Percentiles rank a stretch among this genome's conserved stretches.
phyloP scores from a whole-genome alignment of 2,797 vertebrate genomes.

The Notamacropus eugenii region DNA sequence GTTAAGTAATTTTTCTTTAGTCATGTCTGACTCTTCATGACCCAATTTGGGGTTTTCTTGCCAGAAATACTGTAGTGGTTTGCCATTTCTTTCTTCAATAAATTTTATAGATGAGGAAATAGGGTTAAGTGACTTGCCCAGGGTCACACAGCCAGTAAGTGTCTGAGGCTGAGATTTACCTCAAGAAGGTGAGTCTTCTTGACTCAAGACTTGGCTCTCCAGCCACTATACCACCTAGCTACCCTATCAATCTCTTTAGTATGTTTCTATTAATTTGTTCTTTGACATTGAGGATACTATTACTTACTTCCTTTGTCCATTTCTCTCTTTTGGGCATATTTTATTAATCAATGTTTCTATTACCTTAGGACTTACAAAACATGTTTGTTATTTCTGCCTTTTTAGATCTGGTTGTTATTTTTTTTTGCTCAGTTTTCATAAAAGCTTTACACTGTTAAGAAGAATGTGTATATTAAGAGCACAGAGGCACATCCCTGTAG shows the following conservation, averaged over 20 bases:
- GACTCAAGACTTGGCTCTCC: not conserved
- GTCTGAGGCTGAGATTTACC: not conserved
- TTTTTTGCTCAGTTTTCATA: not conserved
- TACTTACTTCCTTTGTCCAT: not conserved
- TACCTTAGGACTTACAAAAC: not conserved
- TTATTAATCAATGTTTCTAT: not conserved
- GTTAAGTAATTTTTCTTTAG: not conserved
- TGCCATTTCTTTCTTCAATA: not conserved
- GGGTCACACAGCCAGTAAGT: not conserved
- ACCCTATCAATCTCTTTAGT: not conserved
- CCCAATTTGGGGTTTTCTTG: not conserved
- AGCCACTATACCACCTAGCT: not conserved
- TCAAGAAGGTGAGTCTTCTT: not conserved
- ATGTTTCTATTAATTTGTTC: not conserved
- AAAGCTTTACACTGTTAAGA: not conserved
- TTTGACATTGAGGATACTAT: not conserved
- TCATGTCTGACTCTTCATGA: not conserved
- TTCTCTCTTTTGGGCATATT: not conserved
- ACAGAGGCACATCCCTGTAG: rapidly evolving
- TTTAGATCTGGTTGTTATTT: not conserved
- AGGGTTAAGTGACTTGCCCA: not conserved
- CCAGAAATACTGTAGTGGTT: not conserved
- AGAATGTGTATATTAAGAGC: not conserved
- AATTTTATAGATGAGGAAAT: not conserved
- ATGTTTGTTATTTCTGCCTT: not conserved